Evolutionary conservation across 1,140 invertebrate species (phyloP), one percentile per base, ranked within the genome.

Genomic region (Papilio polytes): DNA sequence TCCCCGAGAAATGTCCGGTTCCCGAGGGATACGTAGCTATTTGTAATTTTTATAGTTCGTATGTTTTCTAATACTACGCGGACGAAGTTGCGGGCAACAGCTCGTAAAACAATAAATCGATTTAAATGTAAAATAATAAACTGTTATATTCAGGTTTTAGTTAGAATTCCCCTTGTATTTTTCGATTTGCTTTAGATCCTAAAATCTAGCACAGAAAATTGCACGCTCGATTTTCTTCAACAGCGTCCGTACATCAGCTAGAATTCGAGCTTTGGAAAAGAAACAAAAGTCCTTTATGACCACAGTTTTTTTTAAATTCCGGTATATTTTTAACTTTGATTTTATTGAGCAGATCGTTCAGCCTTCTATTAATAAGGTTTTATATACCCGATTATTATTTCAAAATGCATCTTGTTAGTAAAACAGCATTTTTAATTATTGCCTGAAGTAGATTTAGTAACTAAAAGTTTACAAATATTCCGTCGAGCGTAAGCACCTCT

Each of bases 161-260:
- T 56, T 20, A 22, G 53, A 63, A 26, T 3, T 31, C 2, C 59
- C 31, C 0, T 63, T 22, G 22, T 63, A 13, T 22, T 31, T 63
- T 63, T 26, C 59, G 20, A 10, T 63, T 26, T 26, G 22, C 20
- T 63, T 48, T 13, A 48, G 20, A 63, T 26, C 3, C 59, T 63
- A 63, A 63, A 63, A 63, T 15, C 59, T 63, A 22, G 59, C 12
- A 26, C 22, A 63, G 10, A 26, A 63, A 63, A 15, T 10, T 22
- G 10, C 59, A 22, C 59, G 59, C 59, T 63, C 59, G 22, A 63
- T 63, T 63, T 63, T 63, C 59, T 63, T 63, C 59, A 63, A 63
- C 59, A 26, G 22, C 22, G 13, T 63, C 10, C 59, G 20, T 63
- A 63, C 22, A 63, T 63, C 22, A 63, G 59, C 22, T 63, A 63